A percentile compares a stretch with the other conserved stretches of the same genome.
These are phyloP conservation scores for Cremastinae sp. DNA, from an alignment of 2,888 invertebrate genomes.

Conservation along the genomic window DNA sequence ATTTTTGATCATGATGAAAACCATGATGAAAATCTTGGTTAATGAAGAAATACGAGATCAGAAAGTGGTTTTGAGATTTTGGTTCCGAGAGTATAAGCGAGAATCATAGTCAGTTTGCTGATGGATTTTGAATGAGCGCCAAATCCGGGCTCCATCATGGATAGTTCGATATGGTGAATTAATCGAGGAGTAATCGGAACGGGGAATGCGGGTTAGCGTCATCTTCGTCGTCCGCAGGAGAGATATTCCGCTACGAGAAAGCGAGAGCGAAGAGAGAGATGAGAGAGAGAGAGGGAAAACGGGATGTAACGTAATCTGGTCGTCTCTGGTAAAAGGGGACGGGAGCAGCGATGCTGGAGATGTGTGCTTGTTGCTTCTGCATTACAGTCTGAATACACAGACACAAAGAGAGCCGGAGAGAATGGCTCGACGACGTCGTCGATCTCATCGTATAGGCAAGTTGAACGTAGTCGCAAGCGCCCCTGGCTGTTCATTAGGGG, in stretches of 20 bases:
- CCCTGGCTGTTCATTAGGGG: constrained; percentile 80
- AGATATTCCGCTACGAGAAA: constrained; percentile 40
- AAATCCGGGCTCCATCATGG: background rate
- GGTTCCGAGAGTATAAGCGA: too few species aligned
- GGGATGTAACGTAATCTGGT: constrained; percentile 75
- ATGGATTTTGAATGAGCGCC: constrained; percentile 12
- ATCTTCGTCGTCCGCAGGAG: constrained; percentile 57
- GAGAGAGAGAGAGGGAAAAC: constrained; percentile 45
- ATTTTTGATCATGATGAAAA: too few species aligned
- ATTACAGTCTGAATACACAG: constrained; percentile 33
- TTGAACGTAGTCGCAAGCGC: constrained; percentile 72
- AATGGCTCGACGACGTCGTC: constrained; percentile 62
- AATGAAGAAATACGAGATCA: too few species aligned
- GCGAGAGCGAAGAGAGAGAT: constrained; percentile 1
- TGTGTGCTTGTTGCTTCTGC: constrained; percentile 43
- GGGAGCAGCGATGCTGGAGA: constrained; percentile 67
- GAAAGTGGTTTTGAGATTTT: too few species aligned
- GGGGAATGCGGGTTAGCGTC: constrained; percentile 34
- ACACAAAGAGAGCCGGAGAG: constrained; percentile 66
- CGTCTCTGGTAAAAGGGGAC: constrained; percentile 73
- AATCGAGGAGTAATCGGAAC: constrained; percentile 47
- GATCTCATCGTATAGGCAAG: constrained; percentile 54
- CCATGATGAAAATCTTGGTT: too few species aligned
- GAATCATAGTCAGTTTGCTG: too few species aligned
- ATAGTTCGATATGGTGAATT: constrained; percentile 42